phyloP scores from a whole-genome alignment of 2,113 vertebrate species.

The Corythaeola cristata region DNA sequence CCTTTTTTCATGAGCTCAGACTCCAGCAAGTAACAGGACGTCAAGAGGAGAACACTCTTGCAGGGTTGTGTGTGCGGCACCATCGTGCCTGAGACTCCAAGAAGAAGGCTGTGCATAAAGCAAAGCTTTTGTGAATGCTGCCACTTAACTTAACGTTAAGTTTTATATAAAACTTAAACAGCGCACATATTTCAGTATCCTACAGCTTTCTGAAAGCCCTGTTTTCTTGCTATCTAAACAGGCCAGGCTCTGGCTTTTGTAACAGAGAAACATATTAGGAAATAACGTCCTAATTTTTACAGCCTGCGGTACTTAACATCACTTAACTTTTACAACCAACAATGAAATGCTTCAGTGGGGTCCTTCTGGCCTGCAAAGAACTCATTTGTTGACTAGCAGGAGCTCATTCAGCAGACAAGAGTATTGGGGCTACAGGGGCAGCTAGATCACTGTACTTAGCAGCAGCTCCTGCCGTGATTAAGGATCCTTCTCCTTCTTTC shows the following conservation, averaged over 20 bases:
- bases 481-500: not conserved
- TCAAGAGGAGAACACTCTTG: not conserved
- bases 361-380: not conserved
- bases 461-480: not conserved
- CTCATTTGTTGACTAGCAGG: not conserved
- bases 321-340: constrained; percentile 24
- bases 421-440: not conserved
- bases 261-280: not conserved
- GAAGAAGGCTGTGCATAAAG: not conserved
- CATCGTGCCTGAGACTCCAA: not conserved
- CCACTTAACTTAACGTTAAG: no score
- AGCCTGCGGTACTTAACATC: constrained; percentile 3
- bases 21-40: not conserved
- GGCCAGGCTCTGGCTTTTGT: not conserved
- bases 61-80: not conserved
- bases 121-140: not conserved
- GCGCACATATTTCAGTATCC: not conserved
- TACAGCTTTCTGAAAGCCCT: not conserved
- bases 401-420: not conserved
- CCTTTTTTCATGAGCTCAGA: not conserved
- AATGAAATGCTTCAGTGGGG: not conserved
- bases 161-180: not conserved
- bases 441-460: not conserved
- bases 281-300: not conserved
- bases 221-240: not conserved